phyloP scores from a whole-genome alignment of 1,140 invertebrate species.

The Drosophila repletoides region DNA sequence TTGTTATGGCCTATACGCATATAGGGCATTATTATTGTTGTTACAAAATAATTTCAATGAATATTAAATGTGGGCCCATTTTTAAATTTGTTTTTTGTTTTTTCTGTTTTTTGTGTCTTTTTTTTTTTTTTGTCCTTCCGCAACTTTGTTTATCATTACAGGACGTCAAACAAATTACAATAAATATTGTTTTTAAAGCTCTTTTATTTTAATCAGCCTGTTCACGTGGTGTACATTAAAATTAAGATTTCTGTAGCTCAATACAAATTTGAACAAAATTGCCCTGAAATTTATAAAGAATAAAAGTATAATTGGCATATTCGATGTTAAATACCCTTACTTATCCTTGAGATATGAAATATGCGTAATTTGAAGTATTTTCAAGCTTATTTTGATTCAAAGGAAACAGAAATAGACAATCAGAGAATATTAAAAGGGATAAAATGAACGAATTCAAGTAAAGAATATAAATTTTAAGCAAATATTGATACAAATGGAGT shows the following conservation, averaged over 20 bases:
- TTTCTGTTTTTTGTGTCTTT: slow-evolving; percentile 11
- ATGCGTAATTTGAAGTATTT: too few species aligned
- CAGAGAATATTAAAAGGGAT: too few species aligned
- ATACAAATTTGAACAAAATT: slow-evolving; percentile 5
- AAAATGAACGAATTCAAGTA: too few species aligned
- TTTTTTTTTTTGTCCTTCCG: slow-evolving; percentile 14
- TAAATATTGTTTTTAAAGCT: slow-evolving; percentile 60
- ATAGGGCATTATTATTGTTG: slow-evolving; percentile 66
- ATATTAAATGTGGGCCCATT: slow-evolving; percentile 70
- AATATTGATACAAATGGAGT: too few species aligned
- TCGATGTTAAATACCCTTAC: too few species aligned
- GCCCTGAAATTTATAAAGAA: slow-evolving; percentile 2
- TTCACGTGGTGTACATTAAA: slow-evolving; percentile 5
- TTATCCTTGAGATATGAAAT: too few species aligned
- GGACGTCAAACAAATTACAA: slow-evolving; percentile 55
- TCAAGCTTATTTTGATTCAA: too few species aligned
- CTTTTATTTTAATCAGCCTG: slow-evolving; percentile 18
- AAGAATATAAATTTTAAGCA: too few species aligned
- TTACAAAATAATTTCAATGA: slow-evolving; percentile 70
- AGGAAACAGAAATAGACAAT: too few species aligned
- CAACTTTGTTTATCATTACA: slow-evolving; percentile 46
- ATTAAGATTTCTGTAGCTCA: slow-evolving; percentile 10
- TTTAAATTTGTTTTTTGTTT: slow-evolving; percentile 45
- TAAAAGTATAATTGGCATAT: neutral
- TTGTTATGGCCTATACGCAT: slow-evolving; percentile 29